Evolutionary conservation across 2,888 invertebrate genomes (phyloP).

Genomic region (Tineola bisselliella): DNA sequence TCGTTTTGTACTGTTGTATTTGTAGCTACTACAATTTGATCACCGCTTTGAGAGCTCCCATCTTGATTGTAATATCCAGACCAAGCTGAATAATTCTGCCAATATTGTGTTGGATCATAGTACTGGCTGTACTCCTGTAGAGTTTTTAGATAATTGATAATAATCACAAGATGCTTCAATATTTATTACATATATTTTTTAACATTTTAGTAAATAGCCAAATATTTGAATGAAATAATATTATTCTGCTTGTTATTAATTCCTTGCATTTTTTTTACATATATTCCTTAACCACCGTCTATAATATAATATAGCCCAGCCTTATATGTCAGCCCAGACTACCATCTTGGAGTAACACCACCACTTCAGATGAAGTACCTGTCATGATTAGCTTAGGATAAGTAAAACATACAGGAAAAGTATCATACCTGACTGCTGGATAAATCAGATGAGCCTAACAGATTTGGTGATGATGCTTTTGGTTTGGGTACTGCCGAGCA

Average conservation of each 20-base stretch:
- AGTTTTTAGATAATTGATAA: neutral
- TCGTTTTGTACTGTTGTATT: slow-evolving; percentile 61
- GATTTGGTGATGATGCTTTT: slow-evolving; percentile 45
- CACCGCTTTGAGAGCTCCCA: neutral
- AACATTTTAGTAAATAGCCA: too few relatives aligned
- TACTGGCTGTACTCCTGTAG: slow-evolving; percentile 76
- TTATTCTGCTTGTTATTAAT: too few relatives aligned
- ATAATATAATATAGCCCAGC: too few relatives aligned
- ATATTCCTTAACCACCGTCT: too few relatives aligned
- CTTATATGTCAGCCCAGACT: too few relatives aligned
- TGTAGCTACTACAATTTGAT: slow-evolving; percentile 43
- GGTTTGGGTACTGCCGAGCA: slow-evolving; percentile 93
- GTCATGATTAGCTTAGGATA: neutral
- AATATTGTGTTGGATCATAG: slow-evolving; percentile 85
- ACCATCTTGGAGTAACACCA: too few relatives aligned
- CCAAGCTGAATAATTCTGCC: slow-evolving; percentile 89
- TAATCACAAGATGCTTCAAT: neutral
- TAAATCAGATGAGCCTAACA: slow-evolving; percentile 36
- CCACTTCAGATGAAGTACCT: too few relatives aligned
- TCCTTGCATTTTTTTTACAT: too few relatives aligned
- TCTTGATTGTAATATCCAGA: slow-evolving; percentile 78
- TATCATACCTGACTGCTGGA: slow-evolving; percentile 21
- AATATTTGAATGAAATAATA: too few relatives aligned
- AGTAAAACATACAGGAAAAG: neutral
- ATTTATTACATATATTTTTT: too few relatives aligned